These are phyloP conservation scores for Drosophila ohnishii DNA, from an alignment of 1,140 invertebrate species.

Conservation along the genomic window DNA sequence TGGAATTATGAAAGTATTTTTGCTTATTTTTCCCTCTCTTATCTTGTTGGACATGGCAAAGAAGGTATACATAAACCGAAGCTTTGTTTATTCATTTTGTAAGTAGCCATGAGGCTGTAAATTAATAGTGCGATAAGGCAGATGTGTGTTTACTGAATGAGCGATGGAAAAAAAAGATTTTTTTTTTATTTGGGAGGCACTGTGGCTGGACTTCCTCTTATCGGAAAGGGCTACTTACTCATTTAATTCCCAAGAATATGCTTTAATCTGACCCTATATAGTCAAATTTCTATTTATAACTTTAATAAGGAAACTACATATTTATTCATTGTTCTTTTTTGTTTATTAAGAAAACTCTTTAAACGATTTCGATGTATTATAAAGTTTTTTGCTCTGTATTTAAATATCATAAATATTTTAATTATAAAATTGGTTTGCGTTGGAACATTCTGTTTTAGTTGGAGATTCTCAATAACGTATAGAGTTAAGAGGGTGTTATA, in stretches of 20 bases:
- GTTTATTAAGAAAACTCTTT: background rate
- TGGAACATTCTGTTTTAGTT: conserved; percentile 20
- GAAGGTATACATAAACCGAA: background rate
- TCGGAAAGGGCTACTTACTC: background rate
- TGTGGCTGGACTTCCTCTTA: background rate
- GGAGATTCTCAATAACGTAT: conserved; percentile 35
- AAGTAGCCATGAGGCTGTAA: background rate
- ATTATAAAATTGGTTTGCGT: conserved; percentile 20
- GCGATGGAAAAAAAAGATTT: background rate
- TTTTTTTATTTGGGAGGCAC: background rate
- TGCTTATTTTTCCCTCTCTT: background rate
- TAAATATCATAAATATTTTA: conserved; percentile 27
- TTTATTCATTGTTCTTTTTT: background rate
- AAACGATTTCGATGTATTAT: conserved; percentile 6
- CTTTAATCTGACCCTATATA: background rate
- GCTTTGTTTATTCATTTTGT: background rate
- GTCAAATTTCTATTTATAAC: too few species aligned
- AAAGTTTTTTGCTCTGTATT: conserved; percentile 2
- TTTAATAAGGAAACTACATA: background rate
- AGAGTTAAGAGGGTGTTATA: conserved; percentile 13
- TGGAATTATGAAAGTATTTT: background rate
- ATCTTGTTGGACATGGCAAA: background rate
- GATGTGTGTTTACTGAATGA: background rate
- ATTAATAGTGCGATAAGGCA: background rate
- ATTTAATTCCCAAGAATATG: background rate